Percentiles rank a stretch among this genome's conserved stretches.
Evolutionary conservation across 2,113 vertebrate species (phyloP).

Genomic region (Theristicus caerulescens): DNA sequence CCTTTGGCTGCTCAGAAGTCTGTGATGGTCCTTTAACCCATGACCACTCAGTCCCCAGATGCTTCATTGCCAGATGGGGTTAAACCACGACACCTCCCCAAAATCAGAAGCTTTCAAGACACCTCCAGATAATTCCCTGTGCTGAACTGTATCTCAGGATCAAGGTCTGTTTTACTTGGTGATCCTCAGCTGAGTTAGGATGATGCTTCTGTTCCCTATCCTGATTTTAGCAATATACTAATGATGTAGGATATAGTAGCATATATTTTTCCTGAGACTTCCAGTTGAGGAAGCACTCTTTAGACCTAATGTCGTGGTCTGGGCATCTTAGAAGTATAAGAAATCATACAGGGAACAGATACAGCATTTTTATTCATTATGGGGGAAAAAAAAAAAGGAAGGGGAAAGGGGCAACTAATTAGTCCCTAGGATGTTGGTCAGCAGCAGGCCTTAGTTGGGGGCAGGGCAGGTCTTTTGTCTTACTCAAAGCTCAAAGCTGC

Average conservation of each 20-base stretch:
- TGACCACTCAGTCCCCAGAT: too few relatives aligned
- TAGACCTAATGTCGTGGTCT: neutral
- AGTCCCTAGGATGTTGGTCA: neutral
- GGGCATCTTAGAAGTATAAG: neutral
- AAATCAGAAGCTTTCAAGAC: neutral
- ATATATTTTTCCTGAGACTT: neutral
- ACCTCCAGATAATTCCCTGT: neutral
- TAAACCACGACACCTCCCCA: neutral
- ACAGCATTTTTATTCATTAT: neutral
- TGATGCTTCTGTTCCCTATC: neutral
- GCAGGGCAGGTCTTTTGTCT: neutral
- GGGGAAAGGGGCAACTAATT: neutral
- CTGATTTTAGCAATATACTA: neutral
- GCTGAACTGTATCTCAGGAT: neutral
- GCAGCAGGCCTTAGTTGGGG: neutral
- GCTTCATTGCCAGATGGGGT: too few relatives aligned
- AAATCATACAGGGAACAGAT: neutral
- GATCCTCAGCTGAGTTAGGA: neutral
- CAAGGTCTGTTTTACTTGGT: accelerated
- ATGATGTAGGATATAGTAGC: neutral
- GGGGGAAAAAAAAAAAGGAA: neutral
- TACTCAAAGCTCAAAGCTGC: neutral
- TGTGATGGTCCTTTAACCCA: neutral
- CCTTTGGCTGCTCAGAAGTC: neutral
- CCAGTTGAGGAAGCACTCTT: neutral